Evolutionary conservation across 2,113 vertebrate genomes (phyloP).

Genomic region (Eonycteris spelaea): DNA sequence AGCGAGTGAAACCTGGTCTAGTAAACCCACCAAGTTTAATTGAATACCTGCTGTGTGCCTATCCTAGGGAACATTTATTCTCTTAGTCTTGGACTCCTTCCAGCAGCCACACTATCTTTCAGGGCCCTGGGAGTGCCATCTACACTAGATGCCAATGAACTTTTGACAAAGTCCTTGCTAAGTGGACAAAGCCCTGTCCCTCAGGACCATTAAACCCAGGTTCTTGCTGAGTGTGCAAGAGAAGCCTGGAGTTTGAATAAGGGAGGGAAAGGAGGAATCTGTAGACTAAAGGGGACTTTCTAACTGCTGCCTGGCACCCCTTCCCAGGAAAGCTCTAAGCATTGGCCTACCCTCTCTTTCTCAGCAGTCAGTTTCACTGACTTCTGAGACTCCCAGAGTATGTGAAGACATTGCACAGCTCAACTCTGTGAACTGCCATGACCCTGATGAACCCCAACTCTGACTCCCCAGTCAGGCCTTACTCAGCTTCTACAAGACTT

Average conservation of each 20-base stretch:
- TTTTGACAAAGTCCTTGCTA: neutral
- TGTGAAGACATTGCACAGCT: neutral
- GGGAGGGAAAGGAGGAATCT: neutral
- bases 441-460: neutral
- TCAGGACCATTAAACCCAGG: neutral
- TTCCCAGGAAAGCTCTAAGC: neutral
- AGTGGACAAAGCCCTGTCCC: neutral
- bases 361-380: neutral
- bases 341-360: neutral
- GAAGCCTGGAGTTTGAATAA: neutral
- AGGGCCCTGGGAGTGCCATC: neutral
- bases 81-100: neutral
- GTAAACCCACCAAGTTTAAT: neutral
- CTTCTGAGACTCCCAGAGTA: neutral
- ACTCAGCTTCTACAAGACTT: neutral
- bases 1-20: neutral
- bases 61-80: neutral
- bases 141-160: neutral
- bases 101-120: neutral
- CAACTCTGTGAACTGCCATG: neutral
- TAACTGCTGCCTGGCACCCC: neutral
- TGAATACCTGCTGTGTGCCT: neutral
- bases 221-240: neutral
- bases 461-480: neutral
- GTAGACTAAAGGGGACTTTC: neutral